These are phyloP conservation scores for Lagodon rhomboides DNA, from an alignment of 2,797 vertebrate genomes.

Conservation along the genomic window DNA sequence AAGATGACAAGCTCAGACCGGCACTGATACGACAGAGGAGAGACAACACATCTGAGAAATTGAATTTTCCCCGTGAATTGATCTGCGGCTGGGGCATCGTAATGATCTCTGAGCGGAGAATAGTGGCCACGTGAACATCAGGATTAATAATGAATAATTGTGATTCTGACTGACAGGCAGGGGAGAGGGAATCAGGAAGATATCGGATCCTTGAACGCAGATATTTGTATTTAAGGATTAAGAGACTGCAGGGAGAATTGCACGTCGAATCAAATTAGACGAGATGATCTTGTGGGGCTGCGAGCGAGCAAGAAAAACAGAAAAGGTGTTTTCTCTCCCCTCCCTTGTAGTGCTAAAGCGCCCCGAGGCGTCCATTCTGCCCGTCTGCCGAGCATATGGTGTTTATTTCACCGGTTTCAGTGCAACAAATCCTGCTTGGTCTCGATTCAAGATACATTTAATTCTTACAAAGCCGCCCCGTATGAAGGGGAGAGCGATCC, in stretches of 20 bases:
- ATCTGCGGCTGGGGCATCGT: conserved; percentile 19
- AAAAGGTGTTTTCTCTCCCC: conserved; percentile 27
- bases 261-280: conserved; percentile 49
- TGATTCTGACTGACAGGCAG: conserved; percentile 34
- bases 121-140: conserved; percentile 17
- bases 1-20: conserved; percentile 35
- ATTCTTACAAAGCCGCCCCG: background rate
- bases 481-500: conserved; percentile 2
- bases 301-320: background rate
- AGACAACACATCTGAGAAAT: conserved; percentile 48
- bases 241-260: conserved; percentile 17
- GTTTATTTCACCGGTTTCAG: conserved; percentile 53
- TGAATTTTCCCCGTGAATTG: conserved; percentile 42
- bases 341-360: background rate
- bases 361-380: conserved; percentile 13
- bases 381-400: conserved; percentile 53
- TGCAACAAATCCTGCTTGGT: conserved; percentile 24
- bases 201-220: background rate
- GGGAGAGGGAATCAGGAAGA: background rate
- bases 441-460: conserved; percentile 24
- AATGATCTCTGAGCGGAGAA: conserved; percentile 35
- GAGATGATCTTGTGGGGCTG: conserved; percentile 30
- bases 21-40: conserved; percentile 32
- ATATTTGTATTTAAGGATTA: conserved; percentile 23
- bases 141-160: conserved; percentile 42